Conservation (phyloP, 1,140 invertebrate species). For the Hypothenemus hampei region DNA sequence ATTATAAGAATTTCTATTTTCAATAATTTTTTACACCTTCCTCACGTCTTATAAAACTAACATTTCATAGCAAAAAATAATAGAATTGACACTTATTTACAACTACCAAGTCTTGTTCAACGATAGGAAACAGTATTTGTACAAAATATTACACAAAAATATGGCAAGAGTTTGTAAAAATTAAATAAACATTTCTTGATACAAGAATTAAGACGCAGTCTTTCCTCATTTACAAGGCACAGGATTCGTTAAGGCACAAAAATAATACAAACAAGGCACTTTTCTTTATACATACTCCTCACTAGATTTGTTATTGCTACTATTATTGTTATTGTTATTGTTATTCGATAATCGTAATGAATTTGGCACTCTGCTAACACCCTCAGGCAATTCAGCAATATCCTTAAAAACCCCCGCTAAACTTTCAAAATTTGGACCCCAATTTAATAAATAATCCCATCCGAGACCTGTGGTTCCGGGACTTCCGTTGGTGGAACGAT, state of each 20-base stretch:
- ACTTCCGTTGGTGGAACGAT: slow-evolving; percentile 70
- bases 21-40: too few species aligned
- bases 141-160: background rate
- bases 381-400: slow-evolving; percentile 88
- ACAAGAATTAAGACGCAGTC: too few species aligned
- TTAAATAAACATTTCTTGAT: too few species aligned
- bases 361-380: slow-evolving; percentile 58
- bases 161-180: background rate
- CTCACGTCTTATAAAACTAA: too few species aligned
- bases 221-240: too few species aligned
- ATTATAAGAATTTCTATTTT: too few species aligned
- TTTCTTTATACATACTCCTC: slow-evolving; percentile 68
- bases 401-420: slow-evolving; percentile 94
- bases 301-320: slow-evolving; percentile 62
- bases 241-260: slow-evolving; percentile 27
- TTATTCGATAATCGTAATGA: slow-evolving; percentile 58
- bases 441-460: slow-evolving; percentile 92
- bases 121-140: background rate
- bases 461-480: slow-evolving; percentile 68
- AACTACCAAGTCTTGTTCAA: background rate
- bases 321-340: slow-evolving; percentile 8
- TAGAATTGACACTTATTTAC: too few species aligned
- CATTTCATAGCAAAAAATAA: too few species aligned
- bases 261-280: slow-evolving; percentile 23
- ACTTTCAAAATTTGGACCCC: slow-evolving; percentile 94